Conservation (phyloP, 2,888 invertebrate species). For the Drosophila merina region DNA sequence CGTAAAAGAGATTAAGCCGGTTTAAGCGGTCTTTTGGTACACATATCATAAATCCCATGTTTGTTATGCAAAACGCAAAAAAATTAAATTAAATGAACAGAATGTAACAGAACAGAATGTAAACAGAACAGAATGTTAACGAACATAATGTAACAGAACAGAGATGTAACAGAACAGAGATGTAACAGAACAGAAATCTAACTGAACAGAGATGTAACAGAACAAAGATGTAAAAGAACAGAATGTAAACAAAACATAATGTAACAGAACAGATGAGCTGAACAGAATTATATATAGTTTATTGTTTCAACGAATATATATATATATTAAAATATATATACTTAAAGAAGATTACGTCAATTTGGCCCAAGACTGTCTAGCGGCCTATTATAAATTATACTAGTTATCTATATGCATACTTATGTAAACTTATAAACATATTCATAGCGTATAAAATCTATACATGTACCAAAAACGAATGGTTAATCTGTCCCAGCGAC, state of each 20-base stretch:
- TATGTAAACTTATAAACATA: slow-evolving; percentile 26
- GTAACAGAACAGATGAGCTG: background rate
- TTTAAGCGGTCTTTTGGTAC: slow-evolving; percentile 25
- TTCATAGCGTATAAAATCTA: slow-evolving; percentile 17
- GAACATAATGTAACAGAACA: too few relatives aligned
- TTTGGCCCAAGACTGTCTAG: slow-evolving; percentile 22
- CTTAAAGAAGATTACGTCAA: slow-evolving; percentile 57
- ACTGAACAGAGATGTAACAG: too few relatives aligned
- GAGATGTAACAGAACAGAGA: too few relatives aligned
- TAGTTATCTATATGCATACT: slow-evolving; percentile 44
- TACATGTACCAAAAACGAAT: slow-evolving; percentile 32
- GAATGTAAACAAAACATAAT: background rate
- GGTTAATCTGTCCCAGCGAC: background rate
- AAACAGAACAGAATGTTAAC: background rate
- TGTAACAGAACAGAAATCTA: too few relatives aligned
- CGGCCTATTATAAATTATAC: slow-evolving; percentile 65
- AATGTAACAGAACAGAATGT: background rate
- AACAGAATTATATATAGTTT: slow-evolving; percentile 17
- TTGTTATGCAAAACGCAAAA: slow-evolving; percentile 20
- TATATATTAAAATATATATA: slow-evolving; percentile 21
- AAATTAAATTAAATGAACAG: background rate
- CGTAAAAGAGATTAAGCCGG: slow-evolving; percentile 2
- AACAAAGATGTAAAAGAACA: background rate
- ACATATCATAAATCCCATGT: slow-evolving; percentile 41
- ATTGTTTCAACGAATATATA: slow-evolving; percentile 58